Conservation (phyloP, 1,140 invertebrate species). For the Rhopalosiphum padi region DNA sequence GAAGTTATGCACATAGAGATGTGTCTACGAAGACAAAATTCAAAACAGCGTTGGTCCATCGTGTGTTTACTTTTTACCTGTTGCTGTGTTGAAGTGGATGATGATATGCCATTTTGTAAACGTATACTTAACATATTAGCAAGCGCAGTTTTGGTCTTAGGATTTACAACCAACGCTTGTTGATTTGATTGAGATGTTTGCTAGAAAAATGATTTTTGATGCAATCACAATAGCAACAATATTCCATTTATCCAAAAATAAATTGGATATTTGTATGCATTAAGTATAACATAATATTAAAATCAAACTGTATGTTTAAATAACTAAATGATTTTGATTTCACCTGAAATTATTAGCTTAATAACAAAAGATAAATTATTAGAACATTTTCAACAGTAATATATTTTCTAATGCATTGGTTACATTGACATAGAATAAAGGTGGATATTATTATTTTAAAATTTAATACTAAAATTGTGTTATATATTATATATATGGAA, state of each 20-base stretch:
- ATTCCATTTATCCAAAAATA: slow-evolving; percentile 9
- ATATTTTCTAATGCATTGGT: not conserved
- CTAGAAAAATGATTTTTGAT: slow-evolving; percentile 53
- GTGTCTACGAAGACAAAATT: slow-evolving; percentile 40
- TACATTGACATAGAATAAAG: not conserved
- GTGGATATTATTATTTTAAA: not conserved
- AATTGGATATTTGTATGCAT: not conserved
- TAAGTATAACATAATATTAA: not conserved
- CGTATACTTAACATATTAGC: slow-evolving; percentile 93
- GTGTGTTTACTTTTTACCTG: slow-evolving; percentile 48
- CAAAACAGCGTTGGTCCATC: slow-evolving; percentile 38
- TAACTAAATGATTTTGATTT: not conserved
- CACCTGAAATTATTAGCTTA: not conserved
- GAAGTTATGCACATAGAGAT: slow-evolving; percentile 9
- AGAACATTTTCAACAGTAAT: not conserved
- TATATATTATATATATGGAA: not conserved
- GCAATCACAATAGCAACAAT: slow-evolving; percentile 23
- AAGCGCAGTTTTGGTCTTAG: slow-evolving; percentile 93
- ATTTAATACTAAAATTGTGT: not conserved
- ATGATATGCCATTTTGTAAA: slow-evolving; percentile 70
- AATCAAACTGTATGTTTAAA: not conserved
- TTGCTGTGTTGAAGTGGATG: slow-evolving; percentile 46
- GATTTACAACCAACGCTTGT: slow-evolving; percentile 71
- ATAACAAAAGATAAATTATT: not conserved
- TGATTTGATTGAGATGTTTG: slow-evolving; percentile 59